These are phyloP conservation scores for Tipula vernalis DNA, from an alignment of 2,888 invertebrate genomes.

Conservation along the genomic window DNA sequence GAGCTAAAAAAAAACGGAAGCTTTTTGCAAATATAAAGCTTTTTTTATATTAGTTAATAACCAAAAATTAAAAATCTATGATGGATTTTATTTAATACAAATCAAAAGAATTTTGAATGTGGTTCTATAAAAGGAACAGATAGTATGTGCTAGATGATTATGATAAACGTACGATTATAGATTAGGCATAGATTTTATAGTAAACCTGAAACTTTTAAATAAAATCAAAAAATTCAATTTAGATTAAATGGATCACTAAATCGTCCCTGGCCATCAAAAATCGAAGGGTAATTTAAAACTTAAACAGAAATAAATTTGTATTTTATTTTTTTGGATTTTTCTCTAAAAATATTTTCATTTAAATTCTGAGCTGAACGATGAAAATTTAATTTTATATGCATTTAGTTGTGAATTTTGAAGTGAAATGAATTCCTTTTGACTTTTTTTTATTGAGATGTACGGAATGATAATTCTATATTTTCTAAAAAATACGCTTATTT, in stretches of 20 bases:
- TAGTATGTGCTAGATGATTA: background rate
- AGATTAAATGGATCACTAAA: slow-evolving; percentile 24
- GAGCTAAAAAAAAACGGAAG: background rate
- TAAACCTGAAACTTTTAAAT: background rate
- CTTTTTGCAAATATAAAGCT: background rate
- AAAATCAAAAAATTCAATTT: slow-evolving; percentile 10
- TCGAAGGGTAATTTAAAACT: slow-evolving; percentile 31
- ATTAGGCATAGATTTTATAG: background rate
- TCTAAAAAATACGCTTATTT: background rate
- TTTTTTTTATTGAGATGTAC: background rate
- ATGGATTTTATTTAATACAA: background rate
- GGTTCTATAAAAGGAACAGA: background rate
- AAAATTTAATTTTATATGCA: background rate
- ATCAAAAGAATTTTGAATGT: slow-evolving; percentile 1
- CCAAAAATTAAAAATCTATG: background rate
- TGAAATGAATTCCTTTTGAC: background rate
- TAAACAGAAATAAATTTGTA: background rate
- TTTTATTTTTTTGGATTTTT: background rate
- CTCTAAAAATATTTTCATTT: background rate
- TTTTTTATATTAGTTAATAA: background rate
- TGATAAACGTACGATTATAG: background rate
- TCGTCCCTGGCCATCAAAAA: slow-evolving; percentile 36
- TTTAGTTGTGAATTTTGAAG: background rate
- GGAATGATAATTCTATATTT: background rate
- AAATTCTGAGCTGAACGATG: background rate